Evolutionary conservation across 2,888 invertebrate species (phyloP), one percentile per base, ranked within the genome.

Genomic region (Labia minor): DNA sequence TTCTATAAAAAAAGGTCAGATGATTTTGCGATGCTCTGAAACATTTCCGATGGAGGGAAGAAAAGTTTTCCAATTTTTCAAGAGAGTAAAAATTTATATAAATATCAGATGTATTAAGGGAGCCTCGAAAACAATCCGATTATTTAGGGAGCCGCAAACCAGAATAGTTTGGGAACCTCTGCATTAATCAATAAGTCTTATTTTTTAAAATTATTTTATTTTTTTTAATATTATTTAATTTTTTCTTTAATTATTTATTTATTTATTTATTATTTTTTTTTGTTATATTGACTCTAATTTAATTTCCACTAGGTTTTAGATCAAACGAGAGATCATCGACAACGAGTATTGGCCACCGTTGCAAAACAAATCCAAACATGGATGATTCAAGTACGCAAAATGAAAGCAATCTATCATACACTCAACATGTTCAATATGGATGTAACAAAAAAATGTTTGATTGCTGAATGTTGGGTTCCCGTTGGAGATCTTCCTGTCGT

Each of bases 351-450:
- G 37, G 85, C 89, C 0, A 89, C 89, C 71, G 93, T 93, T 1
- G 92, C 92, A 0, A 87, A 90, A 72, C 91, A 93, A 77, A 82
- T 95, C 72, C 90, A 90, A 74, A 89, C 89, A 66, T 95, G 94
- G 94, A 86, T 86, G 78, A 85, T 92, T 64, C 91, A 89, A 76
- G 92, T 92, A 14, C 81, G 88, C 19, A 92, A 92, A 75, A 91
- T 92, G 82, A 96, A 96, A 77, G 94, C 95, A 1, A 94, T 95
- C 75, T 96, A 95, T 78, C 92, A 95, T 76, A 93, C 91, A 0
- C 81, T 95, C 72, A 96, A 95, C 79, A 84, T 92, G 79, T 94
- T 95, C 80, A 95, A 90, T 75, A 85, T 93, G 81, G 94, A 95
- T 75, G 90, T 93, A 8, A 88, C 92, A 1, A 90, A 90, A 78